Evolutionary conservation across 2,888 invertebrate genomes (phyloP).

Genomic region (Apocheima hispidaria): DNA sequence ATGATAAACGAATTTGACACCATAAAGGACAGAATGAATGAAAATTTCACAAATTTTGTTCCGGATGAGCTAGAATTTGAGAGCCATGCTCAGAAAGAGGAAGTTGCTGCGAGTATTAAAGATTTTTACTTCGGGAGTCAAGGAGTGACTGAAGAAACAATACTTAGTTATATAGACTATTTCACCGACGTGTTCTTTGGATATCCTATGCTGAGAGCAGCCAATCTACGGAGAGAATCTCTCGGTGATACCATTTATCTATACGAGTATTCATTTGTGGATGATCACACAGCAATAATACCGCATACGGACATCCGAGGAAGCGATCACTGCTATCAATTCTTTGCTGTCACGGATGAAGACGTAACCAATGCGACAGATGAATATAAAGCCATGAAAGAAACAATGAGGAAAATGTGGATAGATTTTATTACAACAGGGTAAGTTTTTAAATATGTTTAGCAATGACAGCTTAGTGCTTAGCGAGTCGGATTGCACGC

Average conservation of each 20-base stretch:
- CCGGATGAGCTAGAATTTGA: conserved; percentile 49
- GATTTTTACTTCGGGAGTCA: conserved; percentile 61
- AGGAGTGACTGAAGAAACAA: conserved; percentile 40
- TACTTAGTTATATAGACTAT: conserved; percentile 48
- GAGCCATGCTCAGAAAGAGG: conserved; percentile 46
- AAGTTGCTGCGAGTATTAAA: conserved; percentile 50
- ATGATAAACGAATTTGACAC: conserved; percentile 41
- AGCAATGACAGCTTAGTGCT: too few relatives aligned
- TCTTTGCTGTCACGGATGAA: background rate
- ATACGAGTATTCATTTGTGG: conserved; percentile 59
- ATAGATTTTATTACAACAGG: conserved; percentile 50
- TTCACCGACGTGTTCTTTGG: conserved; percentile 65
- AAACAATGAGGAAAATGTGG: conserved; percentile 46
- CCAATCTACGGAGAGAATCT: conserved; percentile 47
- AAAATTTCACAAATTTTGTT: conserved; percentile 51
- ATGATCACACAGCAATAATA: conserved; percentile 48
- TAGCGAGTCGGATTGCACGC: too few relatives aligned
- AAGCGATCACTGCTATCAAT: conserved; percentile 43
- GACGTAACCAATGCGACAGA: conserved; percentile 42
- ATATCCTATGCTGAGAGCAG: conserved; percentile 53
- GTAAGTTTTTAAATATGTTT: conserved; percentile 42
- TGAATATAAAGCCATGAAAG: conserved; percentile 47
- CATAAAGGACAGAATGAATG: conserved; percentile 52
- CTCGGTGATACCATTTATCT: conserved; percentile 56
- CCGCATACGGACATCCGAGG: conserved; percentile 52